Evolutionary conservation across 64 coral and sea anemone species (phyloP).

Genomic region (Pocillopora damicornis): DNA sequence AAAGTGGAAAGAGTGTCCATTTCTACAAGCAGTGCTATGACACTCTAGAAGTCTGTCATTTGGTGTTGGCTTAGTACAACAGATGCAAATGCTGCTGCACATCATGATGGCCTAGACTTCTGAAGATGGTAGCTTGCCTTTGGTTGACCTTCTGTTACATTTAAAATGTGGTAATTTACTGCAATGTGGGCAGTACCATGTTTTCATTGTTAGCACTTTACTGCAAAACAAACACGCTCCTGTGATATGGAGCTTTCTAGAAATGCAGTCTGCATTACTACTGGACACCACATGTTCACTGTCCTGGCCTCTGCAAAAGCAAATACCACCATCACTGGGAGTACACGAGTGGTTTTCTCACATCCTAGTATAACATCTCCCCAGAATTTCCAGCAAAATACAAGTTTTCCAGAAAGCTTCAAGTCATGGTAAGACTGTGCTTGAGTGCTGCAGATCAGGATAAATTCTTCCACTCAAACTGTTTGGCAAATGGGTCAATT

Average conservation of each 20-base stretch:
- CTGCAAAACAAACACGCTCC: conserved; percentile 7
- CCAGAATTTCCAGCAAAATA: conserved; percentile 53
- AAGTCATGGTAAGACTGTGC: conserved; percentile 16
- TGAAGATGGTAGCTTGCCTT: conserved; percentile 29
- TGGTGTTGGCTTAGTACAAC: conserved; percentile 48
- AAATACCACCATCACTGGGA: conserved; percentile 29
- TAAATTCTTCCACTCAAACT: conserved; percentile 9
- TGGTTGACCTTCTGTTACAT: conserved; percentile 18
- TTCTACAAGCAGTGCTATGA: conserved; percentile 26
- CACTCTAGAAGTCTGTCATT: conserved; percentile 59
- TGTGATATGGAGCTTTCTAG: conserved; percentile 13
- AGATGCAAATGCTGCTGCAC: conserved; percentile 60
- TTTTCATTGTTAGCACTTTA: conserved; percentile 13
- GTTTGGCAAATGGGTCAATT: conserved; percentile 38
- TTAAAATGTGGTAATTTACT: conserved; percentile 27
- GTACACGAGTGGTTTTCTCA: conserved; percentile 4
- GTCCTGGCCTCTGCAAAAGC: conserved; percentile 42
- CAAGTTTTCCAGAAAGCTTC: conserved; percentile 52
- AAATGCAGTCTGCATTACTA: conserved; percentile 49
- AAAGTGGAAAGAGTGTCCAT: conserved; percentile 56
- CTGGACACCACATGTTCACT: conserved; percentile 36
- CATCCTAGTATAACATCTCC: conserved; percentile 54
- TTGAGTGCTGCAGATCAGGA: conserved; percentile 29
- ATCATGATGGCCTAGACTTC: too few species aligned
- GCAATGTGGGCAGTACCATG: conserved; percentile 48